Percentiles rank a stretch among this genome's conserved stretches.
phyloP scores from a whole-genome alignment of 2,113 vertebrate species.

The Saguinus imperator region DNA sequence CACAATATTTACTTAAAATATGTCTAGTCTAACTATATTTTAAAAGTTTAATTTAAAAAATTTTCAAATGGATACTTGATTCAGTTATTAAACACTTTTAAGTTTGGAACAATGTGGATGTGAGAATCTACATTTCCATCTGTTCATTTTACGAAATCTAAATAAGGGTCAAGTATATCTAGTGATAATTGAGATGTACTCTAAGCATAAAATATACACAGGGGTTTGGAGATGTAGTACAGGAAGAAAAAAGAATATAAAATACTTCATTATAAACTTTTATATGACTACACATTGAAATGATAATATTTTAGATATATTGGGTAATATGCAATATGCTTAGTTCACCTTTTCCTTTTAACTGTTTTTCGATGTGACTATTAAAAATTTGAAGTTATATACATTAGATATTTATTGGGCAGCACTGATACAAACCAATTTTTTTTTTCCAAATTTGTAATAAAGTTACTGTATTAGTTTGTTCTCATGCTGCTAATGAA shows the following conservation, averaged over 20 bases:
- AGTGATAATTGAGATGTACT: not conserved
- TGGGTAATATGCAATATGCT: not conserved
- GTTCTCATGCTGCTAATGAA: too few species aligned
- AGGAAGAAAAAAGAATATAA: not conserved
- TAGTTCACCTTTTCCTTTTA: not conserved
- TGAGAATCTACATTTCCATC: conserved; percentile 4
- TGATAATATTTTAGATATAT: not conserved
- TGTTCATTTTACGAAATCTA: conserved; percentile 27
- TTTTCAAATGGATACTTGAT: not conserved
- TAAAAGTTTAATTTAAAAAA: not conserved
- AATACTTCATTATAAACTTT: not conserved
- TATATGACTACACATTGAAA: not conserved
- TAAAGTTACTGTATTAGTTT: not conserved
- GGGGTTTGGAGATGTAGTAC: not conserved
- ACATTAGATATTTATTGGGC: not conserved
- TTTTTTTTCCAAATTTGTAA: not conserved
- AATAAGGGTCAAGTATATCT: not conserved
- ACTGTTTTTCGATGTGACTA: not conserved
- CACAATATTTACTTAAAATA: not conserved
- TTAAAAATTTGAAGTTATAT: not conserved
- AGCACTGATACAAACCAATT: not conserved
- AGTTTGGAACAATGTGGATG: not conserved
- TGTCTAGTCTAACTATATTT: not conserved
- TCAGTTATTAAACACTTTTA: conserved; percentile 34
- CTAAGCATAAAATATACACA: not conserved